Evolutionary conservation across 2,113 vertebrate genomes (phyloP), one percentile per base, ranked within the genome.

Genomic region (Theristicus caerulescens): DNA sequence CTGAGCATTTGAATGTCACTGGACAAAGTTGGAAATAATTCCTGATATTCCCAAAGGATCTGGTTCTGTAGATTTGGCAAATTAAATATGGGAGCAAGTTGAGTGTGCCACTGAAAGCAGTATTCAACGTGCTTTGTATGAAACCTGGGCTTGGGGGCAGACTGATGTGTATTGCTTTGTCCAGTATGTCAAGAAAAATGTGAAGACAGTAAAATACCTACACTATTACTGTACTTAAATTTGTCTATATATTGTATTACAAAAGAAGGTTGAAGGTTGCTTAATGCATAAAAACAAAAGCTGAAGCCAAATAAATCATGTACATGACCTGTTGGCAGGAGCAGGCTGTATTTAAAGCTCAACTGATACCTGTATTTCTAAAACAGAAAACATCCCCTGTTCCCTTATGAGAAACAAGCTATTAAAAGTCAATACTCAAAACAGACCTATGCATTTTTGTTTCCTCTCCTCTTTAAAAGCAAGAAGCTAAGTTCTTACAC

Each of bases 351-450:
- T 96, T 96, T 90, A 90, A 95, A 95, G 85, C 55, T 95, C 74
- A 90, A 95, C 70, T 80, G 84, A 82, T 97, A 97, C 95, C 89
- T 97, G 94, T 97, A 96, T 96, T 96, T 94, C 93, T 93, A 90
- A 96, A 96, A 51, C 51, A 70, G 81, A 95, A 95, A 93, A 78
- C 81, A 47, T 93, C 82, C 91, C 93, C 78, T 97, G 93, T 97
- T 96, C 96, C 95, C 74, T 90, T 91, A 90, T 26, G 55, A 96
- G 87, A 97, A 96, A 96, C 94, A 95, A 97, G 96, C 90, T 97
- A 97, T 97, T 97, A 97, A 97, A 97, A 96, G 64, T 96, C 93
- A 88, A 95, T 97, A 94, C 85, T 95, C 31, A 91, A 97, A 96
- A 87, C 89, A 93, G 74, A 86, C 79, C 84, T 77, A 95, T 54